Evolutionary conservation across 2,113 vertebrate species (phyloP).

Genomic region (Cichladusa arquata): DNA sequence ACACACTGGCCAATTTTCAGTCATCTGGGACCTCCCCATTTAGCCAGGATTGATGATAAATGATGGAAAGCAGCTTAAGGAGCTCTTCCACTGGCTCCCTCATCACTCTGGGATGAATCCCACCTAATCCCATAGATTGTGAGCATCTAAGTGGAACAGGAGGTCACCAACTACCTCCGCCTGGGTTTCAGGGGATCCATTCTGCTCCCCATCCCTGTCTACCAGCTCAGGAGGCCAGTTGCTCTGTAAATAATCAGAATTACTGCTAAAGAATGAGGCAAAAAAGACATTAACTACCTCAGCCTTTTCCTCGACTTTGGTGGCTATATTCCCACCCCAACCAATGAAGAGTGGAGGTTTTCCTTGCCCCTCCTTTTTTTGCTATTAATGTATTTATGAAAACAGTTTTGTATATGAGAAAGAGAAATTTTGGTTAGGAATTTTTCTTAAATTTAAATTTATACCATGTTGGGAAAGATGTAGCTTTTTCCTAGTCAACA

Average conservation of each 20-base stretch:
- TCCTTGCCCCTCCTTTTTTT: not conserved
- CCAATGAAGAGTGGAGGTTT: not conserved
- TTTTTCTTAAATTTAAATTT: not conserved
- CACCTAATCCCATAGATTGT: not conserved
- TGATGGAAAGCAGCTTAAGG: accelerated
- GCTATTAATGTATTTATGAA: not conserved
- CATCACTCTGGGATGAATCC: not conserved
- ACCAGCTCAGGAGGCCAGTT: not conserved
- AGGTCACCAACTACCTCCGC: not conserved
- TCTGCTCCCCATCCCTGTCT: not conserved
- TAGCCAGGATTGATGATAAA: not conserved
- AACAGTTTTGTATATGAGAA: not conserved
- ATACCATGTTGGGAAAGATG: not conserved
- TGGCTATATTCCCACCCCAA: not conserved
- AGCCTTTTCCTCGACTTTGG: not conserved
- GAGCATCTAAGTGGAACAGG: no score
- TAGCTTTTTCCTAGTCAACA: not conserved
- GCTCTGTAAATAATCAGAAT: not conserved
- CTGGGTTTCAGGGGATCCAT: not conserved
- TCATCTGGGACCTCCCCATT: no score
- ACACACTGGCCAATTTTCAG: not conserved
- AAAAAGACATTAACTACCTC: no score
- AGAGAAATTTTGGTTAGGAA: not conserved
- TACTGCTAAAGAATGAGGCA: not conserved
- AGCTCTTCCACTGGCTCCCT: not conserved